phyloP scores from a whole-genome alignment of 2,113 vertebrate genomes.

The Microtus oregoni region DNA sequence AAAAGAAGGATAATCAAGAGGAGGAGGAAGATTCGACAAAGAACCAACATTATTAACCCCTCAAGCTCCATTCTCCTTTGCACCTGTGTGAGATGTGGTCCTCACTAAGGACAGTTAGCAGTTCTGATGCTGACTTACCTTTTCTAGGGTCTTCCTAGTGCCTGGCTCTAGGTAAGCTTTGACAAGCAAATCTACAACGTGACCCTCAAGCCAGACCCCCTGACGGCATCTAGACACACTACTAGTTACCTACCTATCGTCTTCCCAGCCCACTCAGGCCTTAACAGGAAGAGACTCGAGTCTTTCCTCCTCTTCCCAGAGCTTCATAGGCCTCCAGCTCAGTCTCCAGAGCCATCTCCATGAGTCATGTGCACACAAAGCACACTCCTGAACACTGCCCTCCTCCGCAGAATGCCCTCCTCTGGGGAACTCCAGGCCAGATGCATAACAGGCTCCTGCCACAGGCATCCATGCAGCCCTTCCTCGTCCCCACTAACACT shows the following conservation, averaged over 20 bases:
- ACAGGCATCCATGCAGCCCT: neutral
- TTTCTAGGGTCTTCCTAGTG: neutral
- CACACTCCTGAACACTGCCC: neutral
- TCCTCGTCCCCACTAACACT: neutral
- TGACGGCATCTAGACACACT: neutral
- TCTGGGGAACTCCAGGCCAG: neutral
- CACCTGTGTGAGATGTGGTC: neutral
- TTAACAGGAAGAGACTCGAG: constrained; percentile 16
- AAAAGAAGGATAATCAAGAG: too few species aligned
- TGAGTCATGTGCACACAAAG: neutral
- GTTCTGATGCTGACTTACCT: neutral
- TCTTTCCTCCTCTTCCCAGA: neutral
- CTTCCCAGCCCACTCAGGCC: constrained; percentile 27
- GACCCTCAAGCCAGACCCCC: neutral
- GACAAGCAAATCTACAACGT: constrained; percentile 8
- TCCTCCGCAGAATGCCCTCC: constrained; percentile 3
- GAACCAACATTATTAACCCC: neutral
- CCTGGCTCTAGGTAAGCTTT: neutral
- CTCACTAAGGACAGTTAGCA: neutral
- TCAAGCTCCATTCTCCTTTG: neutral
- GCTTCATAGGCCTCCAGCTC: neutral
- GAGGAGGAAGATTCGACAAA: neutral
- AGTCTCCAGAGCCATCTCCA: neutral
- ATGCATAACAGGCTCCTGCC: neutral
- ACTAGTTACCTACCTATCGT: neutral